Evolutionary conservation across 92 coral and sea anemone genomes (phyloP), one percentile per base, ranked within the genome.

Genomic region (Epizoanthus stellaris): DNA sequence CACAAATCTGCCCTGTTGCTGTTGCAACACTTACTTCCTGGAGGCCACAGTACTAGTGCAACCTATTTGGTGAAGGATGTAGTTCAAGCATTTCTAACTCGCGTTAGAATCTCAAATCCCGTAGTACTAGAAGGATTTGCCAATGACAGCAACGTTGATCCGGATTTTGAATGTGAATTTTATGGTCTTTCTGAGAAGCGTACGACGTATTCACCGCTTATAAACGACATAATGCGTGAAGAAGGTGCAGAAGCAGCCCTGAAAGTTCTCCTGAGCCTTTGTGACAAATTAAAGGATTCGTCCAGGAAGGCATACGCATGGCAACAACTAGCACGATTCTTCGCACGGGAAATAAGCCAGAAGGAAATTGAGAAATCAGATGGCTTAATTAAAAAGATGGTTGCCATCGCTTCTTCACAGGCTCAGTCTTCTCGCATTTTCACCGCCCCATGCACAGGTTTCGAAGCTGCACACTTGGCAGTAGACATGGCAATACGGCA

Each of bases 121-220:
- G 61, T 67, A 8, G 61, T 67, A 2, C 43, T 57, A 54, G 45
- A 76, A 25, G 65, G 36, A 40, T 45, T 36, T 81, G 85, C 52
- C 60, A 81, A 43, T n/a, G 57, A 3, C 52, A 39, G 54, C 2
- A 60, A 67, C 45, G 85, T 49, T 42, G 77, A 72, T 40, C 49
- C 77, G 43, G 70, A 49, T 45, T 54, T 61, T 9, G 38, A 58
- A 10, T 72, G 70, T 16, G 85, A 81, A 39, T 16, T 5, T 23
- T 20, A 39, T 66, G 76, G 57, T 36, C 1, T 19, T 54, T 72
- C 57, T 3, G 75, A 81, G 59, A 63, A n/a, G 36, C 75, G 70
- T 34, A 81, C 77, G 0, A 72, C 36, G n/a, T 81, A 81, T n/a
- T 81, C 85, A 66, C 73, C 85, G 12, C 42, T 81, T 17, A 68